Percentiles rank a stretch among this genome's conserved stretches.
These are phyloP conservation scores for Athene cunicularia DNA, from an alignment of 2,113 vertebrate genomes.

Conservation along the genomic window DNA sequence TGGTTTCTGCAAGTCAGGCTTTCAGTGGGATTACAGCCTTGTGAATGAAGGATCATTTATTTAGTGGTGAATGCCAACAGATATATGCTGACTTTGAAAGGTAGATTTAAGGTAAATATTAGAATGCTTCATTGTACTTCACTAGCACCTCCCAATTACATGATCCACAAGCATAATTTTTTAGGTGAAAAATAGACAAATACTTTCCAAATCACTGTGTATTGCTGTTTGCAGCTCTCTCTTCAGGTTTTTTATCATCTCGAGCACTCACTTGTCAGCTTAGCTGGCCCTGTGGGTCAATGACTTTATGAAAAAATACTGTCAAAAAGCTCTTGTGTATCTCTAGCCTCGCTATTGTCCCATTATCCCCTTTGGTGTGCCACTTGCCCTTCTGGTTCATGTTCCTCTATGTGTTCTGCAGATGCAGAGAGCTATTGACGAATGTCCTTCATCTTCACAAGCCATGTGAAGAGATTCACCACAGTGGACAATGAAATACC, in stretches of 20 bases:
- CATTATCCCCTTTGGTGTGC: background rate
- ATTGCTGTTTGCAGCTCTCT: background rate
- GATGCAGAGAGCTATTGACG: background rate
- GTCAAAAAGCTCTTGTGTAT: background rate
- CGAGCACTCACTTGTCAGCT: background rate
- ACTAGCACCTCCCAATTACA: background rate
- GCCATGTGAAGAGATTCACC: background rate
- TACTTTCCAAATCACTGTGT: background rate
- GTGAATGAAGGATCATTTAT: constrained; percentile 21
- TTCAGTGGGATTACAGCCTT: constrained; percentile 4
- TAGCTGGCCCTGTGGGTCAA: background rate
- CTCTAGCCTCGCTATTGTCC: background rate
- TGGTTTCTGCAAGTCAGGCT: background rate
- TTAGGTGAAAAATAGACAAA: background rate
- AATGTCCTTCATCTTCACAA: background rate
- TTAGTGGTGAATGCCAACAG: background rate
- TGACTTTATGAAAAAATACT: background rate
- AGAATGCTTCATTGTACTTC: background rate
- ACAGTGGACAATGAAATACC: background rate
- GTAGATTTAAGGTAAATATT: constrained; percentile 17
- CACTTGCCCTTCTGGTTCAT: background rate
- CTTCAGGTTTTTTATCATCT: background rate
- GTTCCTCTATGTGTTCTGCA: background rate
- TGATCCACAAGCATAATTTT: background rate
- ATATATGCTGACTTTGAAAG: background rate